phyloP scores from a whole-genome alignment of 2,797 vertebrate species.

The Phrynocephalus forsythii region DNA sequence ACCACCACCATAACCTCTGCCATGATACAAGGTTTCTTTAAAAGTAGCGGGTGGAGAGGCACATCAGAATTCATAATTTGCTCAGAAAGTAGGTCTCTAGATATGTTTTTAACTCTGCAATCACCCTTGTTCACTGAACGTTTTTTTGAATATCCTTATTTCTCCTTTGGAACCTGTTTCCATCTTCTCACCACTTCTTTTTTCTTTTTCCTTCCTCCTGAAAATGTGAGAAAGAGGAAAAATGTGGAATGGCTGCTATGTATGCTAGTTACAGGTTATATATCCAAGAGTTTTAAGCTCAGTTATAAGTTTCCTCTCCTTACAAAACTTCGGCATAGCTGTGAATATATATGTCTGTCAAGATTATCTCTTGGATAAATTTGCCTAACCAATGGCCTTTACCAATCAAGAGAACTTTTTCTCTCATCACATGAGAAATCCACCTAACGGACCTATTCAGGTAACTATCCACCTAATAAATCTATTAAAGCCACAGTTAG shows the following conservation, averaged over 20 bases:
- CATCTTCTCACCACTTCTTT: background rate
- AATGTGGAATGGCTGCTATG: too few species aligned
- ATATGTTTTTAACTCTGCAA: background rate
- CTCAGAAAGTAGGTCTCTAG: background rate
- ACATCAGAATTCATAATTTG: background rate
- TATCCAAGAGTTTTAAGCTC: background rate
- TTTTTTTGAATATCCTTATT: background rate
- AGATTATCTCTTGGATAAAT: background rate
- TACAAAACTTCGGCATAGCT: background rate
- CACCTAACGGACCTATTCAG: too few species aligned
- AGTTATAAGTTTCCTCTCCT: background rate
- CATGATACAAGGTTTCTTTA: background rate
- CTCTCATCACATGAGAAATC: background rate
- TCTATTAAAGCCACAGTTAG: too few species aligned
- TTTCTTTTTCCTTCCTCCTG: background rate
- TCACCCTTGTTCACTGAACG: background rate
- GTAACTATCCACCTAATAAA: too few species aligned
- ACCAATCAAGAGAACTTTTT: background rate
- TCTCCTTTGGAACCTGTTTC: background rate
- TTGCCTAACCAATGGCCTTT: background rate
- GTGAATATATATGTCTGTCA: background rate
- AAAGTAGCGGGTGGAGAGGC: background rate
- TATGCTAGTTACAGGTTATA: too few species aligned
- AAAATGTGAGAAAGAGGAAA: background rate
- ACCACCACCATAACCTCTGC: too few species aligned